phyloP scores from a whole-genome alignment of 2,888 invertebrate species.

The Hirtodrosophila alboralis region DNA sequence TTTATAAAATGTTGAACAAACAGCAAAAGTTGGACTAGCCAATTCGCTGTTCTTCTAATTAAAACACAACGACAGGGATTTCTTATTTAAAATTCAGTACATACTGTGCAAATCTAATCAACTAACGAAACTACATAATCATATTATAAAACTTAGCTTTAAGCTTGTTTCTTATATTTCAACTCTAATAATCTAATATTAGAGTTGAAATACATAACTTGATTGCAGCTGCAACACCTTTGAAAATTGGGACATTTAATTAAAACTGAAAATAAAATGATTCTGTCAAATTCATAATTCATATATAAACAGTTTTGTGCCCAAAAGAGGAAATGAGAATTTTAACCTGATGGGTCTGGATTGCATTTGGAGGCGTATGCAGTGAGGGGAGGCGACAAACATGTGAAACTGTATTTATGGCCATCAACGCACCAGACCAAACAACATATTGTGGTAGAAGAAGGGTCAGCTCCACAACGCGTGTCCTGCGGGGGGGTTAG shows the following conservation, averaged over 20 bases:
- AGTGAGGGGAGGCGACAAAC: constrained; percentile 23
- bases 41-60: too few species aligned
- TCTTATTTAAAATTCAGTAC: too few species aligned
- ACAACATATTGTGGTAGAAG: constrained; percentile 41
- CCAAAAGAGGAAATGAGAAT: constrained; percentile 61
- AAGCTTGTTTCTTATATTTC: too few species aligned
- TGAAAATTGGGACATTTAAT: constrained; percentile 26
- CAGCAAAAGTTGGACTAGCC: too few species aligned
- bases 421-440: constrained; percentile 63
- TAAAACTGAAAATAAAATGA: constrained; percentile 32
- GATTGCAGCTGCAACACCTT: constrained; percentile 32
- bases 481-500: constrained; percentile 4
- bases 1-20: too few species aligned
- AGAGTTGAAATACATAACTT: too few species aligned
- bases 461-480: constrained; percentile 23
- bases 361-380: too few species aligned
- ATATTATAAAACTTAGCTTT: too few species aligned
- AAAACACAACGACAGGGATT: too few species aligned
- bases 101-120: too few species aligned
- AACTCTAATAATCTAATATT: too few species aligned
- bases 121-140: too few species aligned
- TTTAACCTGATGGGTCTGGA: constrained; percentile 51
- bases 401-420: constrained; percentile 66
- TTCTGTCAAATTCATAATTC: constrained; percentile 12
- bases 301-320: constrained; percentile 33